phyloP scores from a whole-genome alignment of 1,140 invertebrate genomes.

The Pararge aegeria region DNA sequence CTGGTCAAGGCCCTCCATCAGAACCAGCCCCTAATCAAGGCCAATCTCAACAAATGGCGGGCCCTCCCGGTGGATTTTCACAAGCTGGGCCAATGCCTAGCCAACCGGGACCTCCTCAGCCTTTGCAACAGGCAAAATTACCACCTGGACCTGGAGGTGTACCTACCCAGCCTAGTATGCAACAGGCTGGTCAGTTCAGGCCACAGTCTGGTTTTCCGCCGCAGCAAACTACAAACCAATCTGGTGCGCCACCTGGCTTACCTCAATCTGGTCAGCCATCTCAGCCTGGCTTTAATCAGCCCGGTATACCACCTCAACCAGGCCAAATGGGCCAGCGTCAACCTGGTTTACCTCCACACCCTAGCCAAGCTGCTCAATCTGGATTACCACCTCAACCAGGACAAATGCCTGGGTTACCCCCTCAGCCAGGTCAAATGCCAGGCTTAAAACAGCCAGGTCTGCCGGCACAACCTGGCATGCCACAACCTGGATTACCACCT shows the following conservation, averaged over 20 bases:
- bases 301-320: conserved; percentile 27
- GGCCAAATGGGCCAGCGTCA: conserved; percentile 13
- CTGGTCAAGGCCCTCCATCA: conserved; percentile 9
- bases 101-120: conserved; percentile 26
- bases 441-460: conserved; percentile 13
- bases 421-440: conserved; percentile 21
- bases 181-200: conserved; percentile 19
- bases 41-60: conserved; percentile 28
- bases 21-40: conserved; percentile 5
- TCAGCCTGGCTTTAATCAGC: conserved; percentile 24
- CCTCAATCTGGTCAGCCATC: not conserved
- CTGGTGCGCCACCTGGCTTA: conserved; percentile 8
- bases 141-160: not conserved
- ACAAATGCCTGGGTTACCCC: conserved; percentile 35
- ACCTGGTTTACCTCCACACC: conserved; percentile 31
- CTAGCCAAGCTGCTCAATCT: conserved; percentile 30
- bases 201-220: conserved; percentile 8
- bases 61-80: conserved; percentile 17
- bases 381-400: conserved; percentile 40
- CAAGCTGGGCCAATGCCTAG: conserved; percentile 30
- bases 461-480: conserved; percentile 28
- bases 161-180: conserved; percentile 6
- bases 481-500: conserved; percentile 32
- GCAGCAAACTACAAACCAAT: conserved; percentile 2
- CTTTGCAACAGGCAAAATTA: not conserved